phyloP scores from a whole-genome alignment of 30 jellyfish, hydroid and myxozoan species.

The Chrysaora quinquecirrha region DNA sequence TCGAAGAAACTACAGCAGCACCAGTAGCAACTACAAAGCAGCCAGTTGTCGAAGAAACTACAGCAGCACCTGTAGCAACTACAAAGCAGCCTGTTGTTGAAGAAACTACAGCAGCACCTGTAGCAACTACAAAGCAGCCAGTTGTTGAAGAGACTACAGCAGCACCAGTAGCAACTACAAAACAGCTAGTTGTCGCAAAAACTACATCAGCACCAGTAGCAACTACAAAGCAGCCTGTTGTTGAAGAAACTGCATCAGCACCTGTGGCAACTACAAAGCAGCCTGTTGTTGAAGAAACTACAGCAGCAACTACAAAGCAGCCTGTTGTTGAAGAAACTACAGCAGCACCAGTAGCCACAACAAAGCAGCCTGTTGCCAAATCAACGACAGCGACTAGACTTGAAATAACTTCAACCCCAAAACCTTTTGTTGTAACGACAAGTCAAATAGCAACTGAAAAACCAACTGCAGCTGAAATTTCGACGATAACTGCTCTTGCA shows the following conservation, averaged over 20 bases:
- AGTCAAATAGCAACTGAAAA: conserved; percentile 16
- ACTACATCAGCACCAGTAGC: conserved; percentile 1
- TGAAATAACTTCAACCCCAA: background rate
- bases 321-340: conserved; percentile 2
- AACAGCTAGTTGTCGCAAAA: background rate
- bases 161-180: conserved; percentile 4
- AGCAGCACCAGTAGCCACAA: background rate
- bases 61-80: background rate
- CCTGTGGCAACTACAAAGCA: background rate
- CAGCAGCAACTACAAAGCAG: conserved; percentile 6
- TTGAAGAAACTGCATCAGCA: background rate
- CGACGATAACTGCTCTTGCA: conserved; percentile 3
- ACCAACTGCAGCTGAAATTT: conserved; percentile 20
- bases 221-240: background rate
- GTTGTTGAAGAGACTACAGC: background rate
- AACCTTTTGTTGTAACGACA: background rate
- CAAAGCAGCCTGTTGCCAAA: background rate
- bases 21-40: background rate
- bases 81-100: background rate
- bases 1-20: background rate
- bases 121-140: conserved; percentile 5
- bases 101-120: background rate
- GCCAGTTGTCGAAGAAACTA: background rate
- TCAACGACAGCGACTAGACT: background rate
- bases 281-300: conserved; percentile 12